Base-by-base conservation (phyloP, 1,140 invertebrate species). In the Caerostris extrusa region DNA sequence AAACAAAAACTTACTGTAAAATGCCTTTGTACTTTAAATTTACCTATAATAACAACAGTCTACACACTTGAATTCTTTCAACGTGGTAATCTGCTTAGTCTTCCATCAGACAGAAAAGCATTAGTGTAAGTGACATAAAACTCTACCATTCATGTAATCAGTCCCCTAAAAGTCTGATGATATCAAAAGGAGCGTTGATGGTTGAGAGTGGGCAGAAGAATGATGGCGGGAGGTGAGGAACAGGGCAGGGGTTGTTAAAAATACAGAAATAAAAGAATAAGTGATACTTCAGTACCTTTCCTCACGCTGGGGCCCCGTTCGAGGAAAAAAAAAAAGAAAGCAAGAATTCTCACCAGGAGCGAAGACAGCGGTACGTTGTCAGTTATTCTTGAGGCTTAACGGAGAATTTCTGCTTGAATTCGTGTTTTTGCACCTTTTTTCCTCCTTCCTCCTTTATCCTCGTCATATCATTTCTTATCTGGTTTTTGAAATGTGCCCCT, bases 381-480 rank as follows among this genome's bases (percentile, higher is more conserved):
- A 91, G 90, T 91, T 91, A 91, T 91, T 91, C 90, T 91, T 82
- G 19, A 61, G 57, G 7, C 71, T 91, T 91, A 91, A 91, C 58
- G 90, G 71, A 10, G 77, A 50, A 82, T 91, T 91, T 50, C 34
- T 67, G 8, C 57, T 58, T 8, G 34, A 71, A 69, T 58, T 90
- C 69, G 55, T 90, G 88, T 71, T 55, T 90, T 57, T 71, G 88
- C 14, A 14, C 64, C 71, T 90, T 69, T 71, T 90, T n/a, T 77
- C n/a, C n/a, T n/a, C n/a, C n/a, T 6, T 55, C 50, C 7, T 7
- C 8, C n/a, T 50, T 19, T 53, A 12, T 4, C 12, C 56, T 85
- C 71, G 57, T 85, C 83, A 58, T 56, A 60, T 60, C 57, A 85
- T 85, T 85, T 85, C 57, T 85, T 85, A 85, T 60, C 83, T 50